Percentiles rank a stretch among this genome's conserved stretches.
phyloP scores from a whole-genome alignment of 1,140 invertebrate genomes.

The Magallana gigas region DNA sequence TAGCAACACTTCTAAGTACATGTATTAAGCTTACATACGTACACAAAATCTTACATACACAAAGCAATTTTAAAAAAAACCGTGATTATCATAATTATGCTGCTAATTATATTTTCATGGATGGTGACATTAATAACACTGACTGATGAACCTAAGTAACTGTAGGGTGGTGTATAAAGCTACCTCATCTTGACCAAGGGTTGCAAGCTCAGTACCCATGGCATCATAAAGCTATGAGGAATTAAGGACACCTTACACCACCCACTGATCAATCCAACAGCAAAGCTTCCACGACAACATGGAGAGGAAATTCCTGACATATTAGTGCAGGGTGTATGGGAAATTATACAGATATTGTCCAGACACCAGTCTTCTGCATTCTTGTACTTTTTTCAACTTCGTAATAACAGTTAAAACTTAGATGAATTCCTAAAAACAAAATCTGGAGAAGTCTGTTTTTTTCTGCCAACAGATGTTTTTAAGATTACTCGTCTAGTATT shows the following conservation, averaged over 20 bases:
- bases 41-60: too few species aligned
- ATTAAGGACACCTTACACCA: neutral
- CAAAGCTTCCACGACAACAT: neutral
- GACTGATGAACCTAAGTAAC: too few species aligned
- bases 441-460: neutral
- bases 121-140: too few species aligned
- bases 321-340: neutral
- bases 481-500: slow-evolving; percentile 32
- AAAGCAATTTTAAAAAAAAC: too few species aligned
- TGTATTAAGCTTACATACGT: too few species aligned
- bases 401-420: slow-evolving; percentile 6
- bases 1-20: too few species aligned
- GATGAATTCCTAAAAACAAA: slow-evolving; percentile 5
- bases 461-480: slow-evolving; percentile 20
- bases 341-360: slow-evolving; percentile 14
- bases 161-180: too few species aligned
- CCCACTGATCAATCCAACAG: neutral
- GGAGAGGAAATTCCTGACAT: neutral
- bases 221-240: too few species aligned
- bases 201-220: too few species aligned
- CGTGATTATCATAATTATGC: too few species aligned
- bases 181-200: too few species aligned
- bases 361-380: neutral
- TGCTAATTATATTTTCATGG: too few species aligned
- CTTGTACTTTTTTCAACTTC: slow-evolving; percentile 20